These are phyloP conservation scores for Trachymyrmex septentrionalis DNA, from an alignment of 1,140 invertebrate genomes.

Conservation along the genomic window DNA sequence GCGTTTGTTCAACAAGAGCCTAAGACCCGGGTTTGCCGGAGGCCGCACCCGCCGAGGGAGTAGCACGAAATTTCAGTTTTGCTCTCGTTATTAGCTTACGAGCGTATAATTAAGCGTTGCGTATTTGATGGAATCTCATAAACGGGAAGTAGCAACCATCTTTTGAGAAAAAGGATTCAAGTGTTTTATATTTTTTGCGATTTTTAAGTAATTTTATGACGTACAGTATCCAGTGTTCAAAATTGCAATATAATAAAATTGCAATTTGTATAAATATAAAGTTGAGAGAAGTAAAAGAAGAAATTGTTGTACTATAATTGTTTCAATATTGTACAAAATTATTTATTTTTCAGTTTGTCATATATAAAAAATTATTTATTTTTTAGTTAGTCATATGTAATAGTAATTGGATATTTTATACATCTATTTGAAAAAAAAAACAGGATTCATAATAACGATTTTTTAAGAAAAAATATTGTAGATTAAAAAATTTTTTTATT, in stretches of 20 bases:
- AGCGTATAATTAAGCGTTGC: neutral
- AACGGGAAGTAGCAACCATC: neutral
- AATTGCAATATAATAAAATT: neutral
- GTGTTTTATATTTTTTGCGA: neutral
- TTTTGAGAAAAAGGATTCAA: neutral
- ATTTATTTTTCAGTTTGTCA: no score
- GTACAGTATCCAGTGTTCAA: neutral
- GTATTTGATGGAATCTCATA: neutral
- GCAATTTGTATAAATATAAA: neutral
- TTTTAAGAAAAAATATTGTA: neutral
- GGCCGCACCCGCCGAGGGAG: constrained; percentile 43
- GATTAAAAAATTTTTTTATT: no score
- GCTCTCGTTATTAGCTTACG: constrained; percentile 58
- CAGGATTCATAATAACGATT: neutral
- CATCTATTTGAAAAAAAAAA: no score
- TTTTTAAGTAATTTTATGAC: neutral
- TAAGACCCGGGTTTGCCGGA: constrained; percentile 56
- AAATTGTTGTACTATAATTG: neutral
- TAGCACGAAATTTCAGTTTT: constrained; percentile 53
- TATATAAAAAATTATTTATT: no score
- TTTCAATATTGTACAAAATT: no score
- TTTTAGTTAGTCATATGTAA: no score
- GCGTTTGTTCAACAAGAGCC: constrained; percentile 71
- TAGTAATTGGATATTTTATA: no score
- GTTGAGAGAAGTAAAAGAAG: neutral